Evolutionary conservation across 2,113 vertebrate genomes (phyloP).

Genomic region (Conger conger): DNA sequence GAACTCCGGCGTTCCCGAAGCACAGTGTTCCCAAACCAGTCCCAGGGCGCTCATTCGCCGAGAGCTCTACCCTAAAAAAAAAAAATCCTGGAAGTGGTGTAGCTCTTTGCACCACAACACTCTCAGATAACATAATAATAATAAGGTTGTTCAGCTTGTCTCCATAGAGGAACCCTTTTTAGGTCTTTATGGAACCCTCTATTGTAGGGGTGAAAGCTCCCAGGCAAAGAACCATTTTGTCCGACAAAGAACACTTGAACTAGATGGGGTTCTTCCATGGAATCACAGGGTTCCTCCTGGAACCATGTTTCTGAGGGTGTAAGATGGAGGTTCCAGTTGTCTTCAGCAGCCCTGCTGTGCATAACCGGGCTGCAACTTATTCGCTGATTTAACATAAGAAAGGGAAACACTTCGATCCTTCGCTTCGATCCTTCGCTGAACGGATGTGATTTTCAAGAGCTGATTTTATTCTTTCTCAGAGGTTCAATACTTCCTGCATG

Average conservation of each 20-base stretch:
- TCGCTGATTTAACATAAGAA: not conserved
- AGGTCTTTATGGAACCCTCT: too few relatives aligned
- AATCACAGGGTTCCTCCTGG: too few relatives aligned
- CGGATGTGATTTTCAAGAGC: constrained; percentile 9
- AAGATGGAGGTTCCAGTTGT: too few relatives aligned
- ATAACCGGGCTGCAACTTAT: not conserved
- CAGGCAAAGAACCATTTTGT: too few relatives aligned
- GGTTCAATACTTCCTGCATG: constrained; percentile 30
- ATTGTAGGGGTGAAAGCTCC: too few relatives aligned
- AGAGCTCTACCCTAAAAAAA: not conserved
- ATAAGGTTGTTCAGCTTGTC: too few relatives aligned
- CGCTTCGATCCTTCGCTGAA: not conserved
- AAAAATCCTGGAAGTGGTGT: not conserved
- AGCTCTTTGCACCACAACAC: not conserved
- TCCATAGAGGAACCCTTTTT: too few relatives aligned
- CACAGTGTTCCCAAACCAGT: not conserved
- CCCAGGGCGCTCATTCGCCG: not conserved
- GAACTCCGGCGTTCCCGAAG: not conserved
- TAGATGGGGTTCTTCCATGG: too few relatives aligned
- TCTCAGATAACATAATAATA: too few relatives aligned
- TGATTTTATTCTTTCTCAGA: constrained; percentile 7
- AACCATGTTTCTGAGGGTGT: too few relatives aligned
- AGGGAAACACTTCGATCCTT: not conserved
- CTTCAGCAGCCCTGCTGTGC: not conserved
- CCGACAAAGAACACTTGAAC: too few relatives aligned